Evolutionary conservation across 1,140 invertebrate species (phyloP), one percentile per base, ranked within the genome.

Genomic region (Oryzaephilus surinamensis): DNA sequence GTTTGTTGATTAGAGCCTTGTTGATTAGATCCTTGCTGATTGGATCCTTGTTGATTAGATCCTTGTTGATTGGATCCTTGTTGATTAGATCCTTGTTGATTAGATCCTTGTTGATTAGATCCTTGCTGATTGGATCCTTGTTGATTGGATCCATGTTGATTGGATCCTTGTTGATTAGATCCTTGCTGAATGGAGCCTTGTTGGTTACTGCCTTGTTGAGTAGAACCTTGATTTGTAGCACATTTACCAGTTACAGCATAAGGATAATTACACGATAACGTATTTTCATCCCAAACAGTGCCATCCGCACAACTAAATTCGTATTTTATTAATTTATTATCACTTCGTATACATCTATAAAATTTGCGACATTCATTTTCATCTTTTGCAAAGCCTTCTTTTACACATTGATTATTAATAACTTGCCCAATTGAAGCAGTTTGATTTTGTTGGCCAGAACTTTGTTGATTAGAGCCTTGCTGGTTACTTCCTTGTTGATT

Each of bases 301-400:
- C 75, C 77, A 10, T 61, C 57, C 2, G 69, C 75, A 58, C 78
- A 82, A 26, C 62, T 65, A 50, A 77, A 82, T 21, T 76, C 67
- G 46, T 75, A 71, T 43, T 61, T 69, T 13, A 55, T 68, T 2
- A 60, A 63, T 12, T 63, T 67, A 19, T 64, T 52, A 0, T 70
- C 70, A 38, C 73, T 60, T 30, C 66, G 54, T 0, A 79, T 72
- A 57, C 80, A 83, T 56, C 77, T 67, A 43, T 81, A 79, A 51
- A 82, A 83, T 42, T 78, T 79, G 31, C 57, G 67, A 43, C 81
- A 84, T 36, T 82, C 66, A 27, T 61, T 56, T 12, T 57, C 60
- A 61, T 72, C 70, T 18, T 47, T 60, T 19, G 55, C 41, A 39
- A 62, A 64, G 6, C 61, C 61, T 44, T 55, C 53, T 15, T 42